A percentile compares a stretch with the other conserved stretches of the same genome.
These are phyloP conservation scores for Eupithecia inturbata DNA, from an alignment of 2,888 invertebrate species.

Conservation along the genomic window DNA sequence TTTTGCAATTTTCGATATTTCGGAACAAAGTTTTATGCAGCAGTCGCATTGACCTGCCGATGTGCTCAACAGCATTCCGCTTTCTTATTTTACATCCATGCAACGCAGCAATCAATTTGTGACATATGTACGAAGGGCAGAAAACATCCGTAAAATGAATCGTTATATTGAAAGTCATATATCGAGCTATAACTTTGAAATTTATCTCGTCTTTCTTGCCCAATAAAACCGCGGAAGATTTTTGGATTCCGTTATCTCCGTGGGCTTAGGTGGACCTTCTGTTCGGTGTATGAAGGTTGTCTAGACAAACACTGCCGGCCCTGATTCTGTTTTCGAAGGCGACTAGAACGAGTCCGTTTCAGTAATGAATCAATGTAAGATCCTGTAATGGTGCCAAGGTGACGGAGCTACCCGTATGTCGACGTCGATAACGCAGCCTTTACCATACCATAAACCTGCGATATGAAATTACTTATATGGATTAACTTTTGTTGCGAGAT, in stretches of 20 bases:
- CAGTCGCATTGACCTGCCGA: slow-evolving; percentile 58
- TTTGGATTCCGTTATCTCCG: slow-evolving; percentile 33
- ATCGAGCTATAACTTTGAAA: slow-evolving; percentile 32
- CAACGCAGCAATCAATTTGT: slow-evolving; percentile 53
- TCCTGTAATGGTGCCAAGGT: slow-evolving; percentile 74
- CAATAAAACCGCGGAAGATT: slow-evolving; percentile 28
- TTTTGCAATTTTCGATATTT: slow-evolving; percentile 78
- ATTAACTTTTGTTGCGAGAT: slow-evolving; percentile 39
- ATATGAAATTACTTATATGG: slow-evolving; percentile 45
- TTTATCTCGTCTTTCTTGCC: slow-evolving; percentile 31
- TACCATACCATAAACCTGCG: slow-evolving; percentile 43
- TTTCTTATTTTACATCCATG: slow-evolving; percentile 62
- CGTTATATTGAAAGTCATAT: slow-evolving; percentile 34
- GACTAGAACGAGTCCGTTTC: slow-evolving; percentile 63
- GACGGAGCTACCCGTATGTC: slow-evolving; percentile 70
- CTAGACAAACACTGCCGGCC: slow-evolving; percentile 66
- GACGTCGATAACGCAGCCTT: slow-evolving; percentile 76
- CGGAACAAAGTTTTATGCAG: slow-evolving; percentile 65
- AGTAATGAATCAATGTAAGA: slow-evolving; percentile 60
- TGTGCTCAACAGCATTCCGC: slow-evolving; percentile 53
- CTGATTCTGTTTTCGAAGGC: slow-evolving; percentile 62
- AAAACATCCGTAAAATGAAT: slow-evolving; percentile 43
- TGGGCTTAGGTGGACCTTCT: slow-evolving; percentile 24
- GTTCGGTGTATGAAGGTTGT: slow-evolving; percentile 37
- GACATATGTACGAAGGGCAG: slow-evolving; percentile 51